A percentile compares a stretch with the other conserved stretches of the same genome.
phyloP scores from a whole-genome alignment of 2,888 invertebrate genomes.

The Synergus japonicus region DNA sequence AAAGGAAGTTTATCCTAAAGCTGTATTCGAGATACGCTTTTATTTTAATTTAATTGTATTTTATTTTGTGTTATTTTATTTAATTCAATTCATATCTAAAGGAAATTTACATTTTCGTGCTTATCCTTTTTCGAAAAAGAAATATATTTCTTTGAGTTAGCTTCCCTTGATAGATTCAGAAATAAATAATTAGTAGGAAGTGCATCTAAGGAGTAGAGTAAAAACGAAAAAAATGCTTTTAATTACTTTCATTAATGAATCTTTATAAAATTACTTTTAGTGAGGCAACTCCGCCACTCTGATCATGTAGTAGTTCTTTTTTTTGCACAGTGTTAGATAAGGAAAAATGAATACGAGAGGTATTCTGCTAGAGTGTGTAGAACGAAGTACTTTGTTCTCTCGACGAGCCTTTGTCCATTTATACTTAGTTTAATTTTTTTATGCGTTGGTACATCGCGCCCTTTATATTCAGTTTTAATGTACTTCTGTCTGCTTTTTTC shows the following conservation, averaged over 20 bases:
- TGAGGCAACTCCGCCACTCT: background rate
- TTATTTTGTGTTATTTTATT: too few relatives aligned
- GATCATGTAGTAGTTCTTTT: background rate
- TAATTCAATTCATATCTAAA: background rate
- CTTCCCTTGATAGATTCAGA: background rate
- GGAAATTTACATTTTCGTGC: background rate
- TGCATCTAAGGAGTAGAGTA: background rate
- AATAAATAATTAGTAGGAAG: slow-evolving; percentile 27
- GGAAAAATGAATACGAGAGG: background rate
- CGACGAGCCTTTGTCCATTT: background rate
- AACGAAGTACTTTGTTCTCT: slow-evolving; percentile 15
- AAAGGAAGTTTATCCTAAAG: background rate
- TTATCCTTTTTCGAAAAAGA: background rate
- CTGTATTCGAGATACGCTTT: slow-evolving; percentile 1
- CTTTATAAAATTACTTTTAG: slow-evolving; percentile 1
- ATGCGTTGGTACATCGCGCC: background rate
- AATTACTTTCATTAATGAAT: slow-evolving; percentile 29
- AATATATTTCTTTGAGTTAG: background rate
- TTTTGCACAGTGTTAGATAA: background rate
- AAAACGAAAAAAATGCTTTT: background rate
- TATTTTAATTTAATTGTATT: background rate
- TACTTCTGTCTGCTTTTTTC: slow-evolving; percentile 11
- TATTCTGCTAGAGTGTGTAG: background rate
- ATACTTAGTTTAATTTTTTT: background rate
- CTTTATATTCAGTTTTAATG: slow-evolving; percentile 24